phyloP scores from a whole-genome alignment of 2,113 vertebrate species.

The Gavialis gangeticus region DNA sequence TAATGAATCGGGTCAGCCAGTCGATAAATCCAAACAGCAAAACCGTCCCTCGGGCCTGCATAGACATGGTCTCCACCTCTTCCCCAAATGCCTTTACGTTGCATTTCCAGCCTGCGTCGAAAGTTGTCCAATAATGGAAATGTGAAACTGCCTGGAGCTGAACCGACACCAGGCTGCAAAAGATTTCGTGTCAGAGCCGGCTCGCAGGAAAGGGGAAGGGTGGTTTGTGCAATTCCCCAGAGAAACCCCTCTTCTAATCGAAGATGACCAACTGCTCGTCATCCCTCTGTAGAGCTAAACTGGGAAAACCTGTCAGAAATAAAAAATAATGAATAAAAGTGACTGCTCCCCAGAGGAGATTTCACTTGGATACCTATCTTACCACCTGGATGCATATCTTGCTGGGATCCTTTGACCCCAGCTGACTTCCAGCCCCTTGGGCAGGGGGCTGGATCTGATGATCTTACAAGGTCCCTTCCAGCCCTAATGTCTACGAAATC shows the following conservation, averaged over 20 bases:
- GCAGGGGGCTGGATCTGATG: too few relatives aligned
- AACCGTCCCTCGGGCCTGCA: slow-evolving; percentile 42
- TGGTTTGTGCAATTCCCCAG: slow-evolving; percentile 33
- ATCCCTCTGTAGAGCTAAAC: neutral
- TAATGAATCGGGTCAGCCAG: slow-evolving; percentile 61
- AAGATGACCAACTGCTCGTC: slow-evolving; percentile 41
- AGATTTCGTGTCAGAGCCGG: slow-evolving; percentile 53
- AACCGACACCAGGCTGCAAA: slow-evolving; percentile 58
- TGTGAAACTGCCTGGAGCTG: slow-evolving; percentile 58
- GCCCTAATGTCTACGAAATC: too few relatives aligned
- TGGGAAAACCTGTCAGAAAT: neutral
- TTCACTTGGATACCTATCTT: too few relatives aligned
- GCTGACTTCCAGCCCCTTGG: too few relatives aligned
- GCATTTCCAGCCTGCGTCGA: slow-evolving; percentile 22
- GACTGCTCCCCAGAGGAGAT: neutral
- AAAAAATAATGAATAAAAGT: neutral
- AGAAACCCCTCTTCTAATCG: slow-evolving; percentile 36
- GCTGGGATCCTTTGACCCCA: too few relatives aligned
- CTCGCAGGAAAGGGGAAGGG: slow-evolving; percentile 9
- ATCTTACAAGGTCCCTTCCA: too few relatives aligned
- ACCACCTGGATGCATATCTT: too few relatives aligned
- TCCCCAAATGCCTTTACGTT: slow-evolving; percentile 53
- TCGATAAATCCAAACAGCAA: slow-evolving; percentile 69
- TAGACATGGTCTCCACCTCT: slow-evolving; percentile 11
- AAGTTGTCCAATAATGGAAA: slow-evolving; percentile 70